Conservation (phyloP, 2,797 vertebrate species). For the Cyclura pinguis region DNA sequence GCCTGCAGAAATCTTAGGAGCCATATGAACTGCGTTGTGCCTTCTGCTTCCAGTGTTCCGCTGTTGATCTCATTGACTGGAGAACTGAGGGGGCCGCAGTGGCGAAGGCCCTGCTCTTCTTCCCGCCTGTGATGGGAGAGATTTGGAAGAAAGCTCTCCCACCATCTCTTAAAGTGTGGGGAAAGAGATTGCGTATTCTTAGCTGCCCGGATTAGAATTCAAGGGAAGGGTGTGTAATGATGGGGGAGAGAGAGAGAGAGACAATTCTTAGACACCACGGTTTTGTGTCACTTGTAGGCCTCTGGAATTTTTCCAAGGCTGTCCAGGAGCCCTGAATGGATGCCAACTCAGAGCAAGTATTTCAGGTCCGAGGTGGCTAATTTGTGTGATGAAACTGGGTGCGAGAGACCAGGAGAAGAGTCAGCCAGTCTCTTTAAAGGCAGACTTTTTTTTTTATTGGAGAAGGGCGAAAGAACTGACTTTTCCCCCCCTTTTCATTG, state of each 20-base stretch:
- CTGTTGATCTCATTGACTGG: too few species aligned
- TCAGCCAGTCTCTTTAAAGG: neutral
- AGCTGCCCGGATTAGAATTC: neutral
- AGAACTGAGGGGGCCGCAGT: neutral
- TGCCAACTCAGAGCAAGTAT: constrained; percentile 1
- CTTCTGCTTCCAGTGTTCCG: neutral
- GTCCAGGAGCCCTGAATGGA: neutral
- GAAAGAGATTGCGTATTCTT: neutral
- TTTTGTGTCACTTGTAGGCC: neutral
- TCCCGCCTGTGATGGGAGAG: neutral
- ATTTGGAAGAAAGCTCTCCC: neutral
- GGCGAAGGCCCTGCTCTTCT: neutral
- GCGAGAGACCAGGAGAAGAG: neutral
- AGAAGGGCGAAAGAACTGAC: too few species aligned
- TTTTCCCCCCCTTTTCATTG: neutral
- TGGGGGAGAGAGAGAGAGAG: neutral
- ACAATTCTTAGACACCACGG: neutral
- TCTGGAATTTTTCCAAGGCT: neutral
- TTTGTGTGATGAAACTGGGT: neutral
- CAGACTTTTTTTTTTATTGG: neutral
- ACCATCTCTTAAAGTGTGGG: neutral
- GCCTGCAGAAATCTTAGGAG: neutral
- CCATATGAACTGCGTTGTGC: neutral
- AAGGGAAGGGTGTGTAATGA: neutral
- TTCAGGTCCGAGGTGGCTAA: neutral